Conservation (phyloP, 92 coral and sea anemone genomes). For the Parazoanthus swiftii region DNA sequence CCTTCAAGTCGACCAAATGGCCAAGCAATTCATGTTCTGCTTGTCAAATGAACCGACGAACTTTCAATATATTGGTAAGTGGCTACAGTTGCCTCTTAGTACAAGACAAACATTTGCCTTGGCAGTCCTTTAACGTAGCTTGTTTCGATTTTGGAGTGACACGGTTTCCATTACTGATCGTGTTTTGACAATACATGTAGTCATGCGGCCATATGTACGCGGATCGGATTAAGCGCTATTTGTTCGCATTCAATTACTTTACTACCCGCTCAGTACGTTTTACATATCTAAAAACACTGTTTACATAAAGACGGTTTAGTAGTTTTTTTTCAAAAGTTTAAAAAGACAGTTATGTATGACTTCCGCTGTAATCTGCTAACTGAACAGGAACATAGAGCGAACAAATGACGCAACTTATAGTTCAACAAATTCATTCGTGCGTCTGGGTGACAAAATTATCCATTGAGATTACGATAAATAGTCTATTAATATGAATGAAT, state of each 20-base stretch:
- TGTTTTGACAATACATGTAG: background rate
- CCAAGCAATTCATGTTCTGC: conserved; percentile 42
- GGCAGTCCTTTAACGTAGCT: background rate
- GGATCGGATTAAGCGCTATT: background rate
- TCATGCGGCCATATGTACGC: background rate
- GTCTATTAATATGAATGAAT: too few relatives aligned
- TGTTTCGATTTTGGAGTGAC: background rate
- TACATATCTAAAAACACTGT: background rate
- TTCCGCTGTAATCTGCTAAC: background rate
- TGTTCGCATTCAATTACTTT: background rate
- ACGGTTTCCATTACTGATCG: background rate
- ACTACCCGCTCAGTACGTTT: background rate
- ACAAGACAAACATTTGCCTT: background rate
- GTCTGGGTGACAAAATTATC: background rate
- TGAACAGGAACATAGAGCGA: background rate
- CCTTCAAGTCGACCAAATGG: conserved; percentile 26
- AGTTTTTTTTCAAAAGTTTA: background rate
- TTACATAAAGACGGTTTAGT: too few relatives aligned
- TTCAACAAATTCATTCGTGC: background rate
- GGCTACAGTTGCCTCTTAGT: background rate
- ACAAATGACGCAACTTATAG: background rate
- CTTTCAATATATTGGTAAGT: conserved; percentile 31
- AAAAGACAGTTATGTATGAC: background rate
- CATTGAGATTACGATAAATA: too few relatives aligned
- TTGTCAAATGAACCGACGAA: conserved; percentile 18